Percentiles rank a stretch among this genome's conserved stretches.
phyloP scores from a whole-genome alignment of 2,888 invertebrate genomes.

The Venusia cambrica region DNA sequence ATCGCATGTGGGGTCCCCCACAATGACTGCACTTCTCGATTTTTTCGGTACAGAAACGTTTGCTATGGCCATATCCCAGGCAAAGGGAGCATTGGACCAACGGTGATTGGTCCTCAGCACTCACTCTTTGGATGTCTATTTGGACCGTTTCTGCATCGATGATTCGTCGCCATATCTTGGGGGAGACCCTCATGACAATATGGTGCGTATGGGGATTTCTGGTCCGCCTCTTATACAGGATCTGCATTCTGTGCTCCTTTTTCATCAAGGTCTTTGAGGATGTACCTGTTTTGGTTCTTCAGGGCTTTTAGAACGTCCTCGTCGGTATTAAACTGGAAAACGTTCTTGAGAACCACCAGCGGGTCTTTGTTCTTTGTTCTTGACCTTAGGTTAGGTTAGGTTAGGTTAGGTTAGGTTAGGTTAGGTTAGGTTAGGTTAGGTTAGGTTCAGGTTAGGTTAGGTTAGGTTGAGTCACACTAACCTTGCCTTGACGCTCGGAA shows the following conservation, averaged over 20 bases:
- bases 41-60: neutral
- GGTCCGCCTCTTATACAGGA: slow-evolving; percentile 1
- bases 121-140: too few species aligned
- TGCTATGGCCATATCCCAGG: too few species aligned
- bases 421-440: slow-evolving; percentile 18
- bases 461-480: slow-evolving; percentile 25
- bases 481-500: too few species aligned
- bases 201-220: slow-evolving; percentile 3
- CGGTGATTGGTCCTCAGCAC: too few species aligned
- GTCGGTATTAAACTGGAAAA: neutral
- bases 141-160: too few species aligned
- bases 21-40: slow-evolving; percentile 2
- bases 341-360: neutral
- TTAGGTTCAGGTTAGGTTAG: slow-evolving; percentile 21
- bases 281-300: neutral
- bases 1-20: neutral
- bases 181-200: neutral
- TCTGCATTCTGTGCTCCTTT: neutral
- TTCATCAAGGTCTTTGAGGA: neutral
- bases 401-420: slow-evolving; percentile 23
- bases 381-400: slow-evolving; percentile 12
- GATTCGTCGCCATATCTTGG: too few species aligned
- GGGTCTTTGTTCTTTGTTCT: neutral
- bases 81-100: too few species aligned
- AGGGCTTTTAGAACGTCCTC: slow-evolving; percentile 1